Base-by-base conservation (phyloP, 1,140 invertebrate genomes). In the Bombus vancouverensis region DNA sequence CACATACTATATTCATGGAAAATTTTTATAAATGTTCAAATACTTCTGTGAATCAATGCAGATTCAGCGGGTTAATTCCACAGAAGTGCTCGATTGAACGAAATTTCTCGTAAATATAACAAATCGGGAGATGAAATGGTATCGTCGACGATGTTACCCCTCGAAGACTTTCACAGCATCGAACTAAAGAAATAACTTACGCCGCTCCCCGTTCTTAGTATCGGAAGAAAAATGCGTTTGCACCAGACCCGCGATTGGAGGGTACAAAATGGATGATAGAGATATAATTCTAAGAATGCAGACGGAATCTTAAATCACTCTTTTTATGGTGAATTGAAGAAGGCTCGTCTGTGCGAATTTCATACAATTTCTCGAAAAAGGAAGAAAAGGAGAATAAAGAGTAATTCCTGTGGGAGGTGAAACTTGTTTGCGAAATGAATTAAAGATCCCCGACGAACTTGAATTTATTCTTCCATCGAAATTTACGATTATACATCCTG, bases 121-220 rank as follows among this genome's bases (percentile, higher is more conserved):
- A 82, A 79, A 82, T 86, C 74, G 18, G 18, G 65, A 37, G 77
- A 71, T 81, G 68, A 86, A 76, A 39, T 39, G 76, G 83, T 81
- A 86, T 88, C 83, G 87, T 76, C 74, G 80, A 80, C 66, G 65
- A 80, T 75, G 76, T 70, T 59, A 70, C 88, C 78, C 83, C 83
- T 79, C 74, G 83, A 82, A 79, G 87, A 70, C 83, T 76, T 86
- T 89, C 88, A 68, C 74, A 86, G 80, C 88, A 71, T 73, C 53
- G 88, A 86, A 88, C 87, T 75, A 86, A 89, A 89, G 88, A 83
- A 88, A 89, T 89, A 89, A 89, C 88, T 89, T 89, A 89, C 80
- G 53, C 74, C 53, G 34, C 66, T 65, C 42, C 57, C 74, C 77
- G 68, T 59, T 44, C 78, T 53, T 34, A 70, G 78, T 70, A 81